These are phyloP conservation scores for Mactra quadrangularis DNA, from an alignment of 1,140 invertebrate genomes.

Conservation along the genomic window DNA sequence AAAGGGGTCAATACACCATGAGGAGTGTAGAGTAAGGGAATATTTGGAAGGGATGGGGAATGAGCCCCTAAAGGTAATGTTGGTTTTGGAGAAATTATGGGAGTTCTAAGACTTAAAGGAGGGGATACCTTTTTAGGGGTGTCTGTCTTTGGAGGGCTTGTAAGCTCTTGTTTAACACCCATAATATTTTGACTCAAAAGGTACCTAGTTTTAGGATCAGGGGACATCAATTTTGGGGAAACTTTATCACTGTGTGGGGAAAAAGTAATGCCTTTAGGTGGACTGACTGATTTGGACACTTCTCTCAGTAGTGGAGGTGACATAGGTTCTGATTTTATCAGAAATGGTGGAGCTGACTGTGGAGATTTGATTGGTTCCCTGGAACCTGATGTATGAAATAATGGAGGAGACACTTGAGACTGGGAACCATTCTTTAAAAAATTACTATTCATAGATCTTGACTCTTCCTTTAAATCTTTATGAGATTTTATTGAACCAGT, in stretches of 20 bases:
- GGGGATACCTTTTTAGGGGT: constrained; percentile 49
- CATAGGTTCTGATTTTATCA: constrained; percentile 42
- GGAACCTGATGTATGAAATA: constrained; percentile 6
- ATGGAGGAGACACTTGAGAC: constrained; percentile 2
- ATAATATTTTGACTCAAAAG: constrained; percentile 43
- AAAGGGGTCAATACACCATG: constrained; percentile 35
- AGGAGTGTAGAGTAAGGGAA: constrained; percentile 60
- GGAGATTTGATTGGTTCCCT: constrained; percentile 27
- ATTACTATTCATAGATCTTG: constrained; percentile 18
- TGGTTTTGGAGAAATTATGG: constrained; percentile 29
- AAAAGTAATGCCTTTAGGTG: constrained; percentile 1
- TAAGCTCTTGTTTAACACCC: constrained; percentile 27
- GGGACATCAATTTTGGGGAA: constrained; percentile 39
- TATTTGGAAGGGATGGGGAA: constrained; percentile 44
- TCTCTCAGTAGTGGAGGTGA: constrained; percentile 37
- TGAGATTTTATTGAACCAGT: constrained; percentile 23
- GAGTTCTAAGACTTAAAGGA: constrained; percentile 42
- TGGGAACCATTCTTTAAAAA: constrained; percentile 21
- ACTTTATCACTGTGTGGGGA: constrained; percentile 23
- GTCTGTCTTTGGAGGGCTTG: not conserved
- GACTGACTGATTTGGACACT: constrained; percentile 9
- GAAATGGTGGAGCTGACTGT: constrained; percentile 5
- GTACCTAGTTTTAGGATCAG: constrained; percentile 59
- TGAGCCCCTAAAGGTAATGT: constrained; percentile 20
- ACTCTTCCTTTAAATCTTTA: not conserved